These are phyloP conservation scores for Tigriopus californicus DNA, from an alignment of 2,888 invertebrate genomes.

Conservation along the genomic window DNA sequence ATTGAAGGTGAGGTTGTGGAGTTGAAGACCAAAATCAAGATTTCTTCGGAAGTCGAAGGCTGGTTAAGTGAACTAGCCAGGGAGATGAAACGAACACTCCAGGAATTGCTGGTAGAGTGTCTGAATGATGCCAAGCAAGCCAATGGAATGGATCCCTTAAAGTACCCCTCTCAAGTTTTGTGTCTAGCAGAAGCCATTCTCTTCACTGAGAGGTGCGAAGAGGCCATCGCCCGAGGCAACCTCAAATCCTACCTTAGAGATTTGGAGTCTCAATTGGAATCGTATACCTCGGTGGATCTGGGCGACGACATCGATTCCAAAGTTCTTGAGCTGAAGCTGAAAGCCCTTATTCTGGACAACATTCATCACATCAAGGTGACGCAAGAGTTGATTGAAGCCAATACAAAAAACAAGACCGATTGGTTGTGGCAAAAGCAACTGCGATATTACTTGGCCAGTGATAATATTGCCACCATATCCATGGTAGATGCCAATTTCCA, in stretches of 20 bases:
- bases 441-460: conserved; percentile 48
- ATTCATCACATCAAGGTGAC: conserved; percentile 75
- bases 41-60: conserved; percentile 52
- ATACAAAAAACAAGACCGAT: conserved; percentile 43
- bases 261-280: conserved; percentile 29
- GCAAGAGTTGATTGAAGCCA: conserved; percentile 45
- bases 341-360: conserved; percentile 76
- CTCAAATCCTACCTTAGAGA: conserved; percentile 29
- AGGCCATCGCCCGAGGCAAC: conserved; percentile 47
- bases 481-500: conserved; percentile 88
- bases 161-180: conserved; percentile 57
- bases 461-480: conserved; percentile 43
- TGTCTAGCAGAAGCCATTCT: conserved; percentile 64
- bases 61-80: conserved; percentile 58
- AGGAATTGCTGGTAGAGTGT: conserved; percentile 43
- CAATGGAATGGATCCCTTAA: conserved; percentile 29
- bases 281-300: conserved; percentile 33
- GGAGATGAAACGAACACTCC: conserved; percentile 60
- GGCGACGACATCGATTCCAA: conserved; percentile 31
- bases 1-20: conserved; percentile 51
- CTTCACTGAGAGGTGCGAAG: conserved; percentile 67
- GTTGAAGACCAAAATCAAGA: conserved; percentile 45
- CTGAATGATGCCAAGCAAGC: conserved; percentile 30
- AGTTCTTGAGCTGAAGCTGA: conserved; percentile 62
- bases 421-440: conserved; percentile 95